Evolutionary conservation across 2,113 vertebrate species (phyloP).

Genomic region (Elephas maximus): DNA sequence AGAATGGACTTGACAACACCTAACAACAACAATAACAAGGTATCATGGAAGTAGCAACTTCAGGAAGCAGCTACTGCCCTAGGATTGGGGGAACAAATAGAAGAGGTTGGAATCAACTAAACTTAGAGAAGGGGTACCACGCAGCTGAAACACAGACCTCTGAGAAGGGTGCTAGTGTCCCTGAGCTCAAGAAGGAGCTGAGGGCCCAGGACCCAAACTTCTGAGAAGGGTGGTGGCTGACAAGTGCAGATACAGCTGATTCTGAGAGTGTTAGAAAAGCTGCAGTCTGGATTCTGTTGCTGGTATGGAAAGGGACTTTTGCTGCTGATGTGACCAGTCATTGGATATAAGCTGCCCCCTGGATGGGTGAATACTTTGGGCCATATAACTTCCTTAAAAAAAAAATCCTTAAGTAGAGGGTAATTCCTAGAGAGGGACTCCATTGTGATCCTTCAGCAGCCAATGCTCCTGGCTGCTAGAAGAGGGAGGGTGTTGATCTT

Average conservation of each 20-base stretch:
- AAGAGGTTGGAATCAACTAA: neutral
- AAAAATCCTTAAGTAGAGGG: neutral
- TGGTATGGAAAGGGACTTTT: neutral
- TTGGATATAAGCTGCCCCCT: neutral
- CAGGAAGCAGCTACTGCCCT: neutral
- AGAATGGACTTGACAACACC: neutral
- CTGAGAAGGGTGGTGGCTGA: neutral
- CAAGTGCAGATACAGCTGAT: neutral
- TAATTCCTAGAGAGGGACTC: neutral
- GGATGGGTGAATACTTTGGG: neutral
- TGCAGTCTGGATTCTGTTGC: neutral
- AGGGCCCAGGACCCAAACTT: neutral
- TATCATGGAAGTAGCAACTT: neutral
- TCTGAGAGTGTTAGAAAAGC: neutral
- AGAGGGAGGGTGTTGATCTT: neutral
- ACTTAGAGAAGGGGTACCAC: neutral
- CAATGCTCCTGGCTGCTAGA: neutral
- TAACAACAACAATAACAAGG: neutral
- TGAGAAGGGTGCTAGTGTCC: neutral
- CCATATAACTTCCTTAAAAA: neutral
- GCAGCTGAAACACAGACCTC: neutral
- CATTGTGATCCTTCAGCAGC: neutral
- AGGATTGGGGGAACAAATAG: neutral
- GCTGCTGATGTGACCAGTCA: rapidly evolving
- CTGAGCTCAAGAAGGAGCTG: neutral